phyloP scores from a whole-genome alignment of 2,113 vertebrate genomes.

The Myotis davidii region DNA sequence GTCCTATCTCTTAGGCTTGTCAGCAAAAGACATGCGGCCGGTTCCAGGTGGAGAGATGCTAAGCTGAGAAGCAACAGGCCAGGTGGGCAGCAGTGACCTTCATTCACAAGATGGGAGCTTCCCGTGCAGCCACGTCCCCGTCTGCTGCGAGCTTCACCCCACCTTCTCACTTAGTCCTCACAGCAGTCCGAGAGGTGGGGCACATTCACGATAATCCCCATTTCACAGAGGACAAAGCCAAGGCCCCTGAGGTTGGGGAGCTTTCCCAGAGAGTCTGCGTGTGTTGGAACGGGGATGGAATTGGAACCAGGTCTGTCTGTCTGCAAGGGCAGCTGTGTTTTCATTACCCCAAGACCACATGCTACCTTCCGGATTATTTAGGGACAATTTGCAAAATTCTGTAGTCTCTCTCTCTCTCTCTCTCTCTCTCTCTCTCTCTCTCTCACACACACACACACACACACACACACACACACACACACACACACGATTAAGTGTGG shows the following conservation, averaged over 20 bases:
- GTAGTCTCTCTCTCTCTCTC: too few relatives aligned
- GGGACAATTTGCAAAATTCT: neutral
- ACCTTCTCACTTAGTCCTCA: neutral
- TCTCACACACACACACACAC: neutral
- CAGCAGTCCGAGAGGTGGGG: neutral
- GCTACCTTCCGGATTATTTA: neutral
- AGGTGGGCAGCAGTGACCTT: neutral
- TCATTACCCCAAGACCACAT: neutral
- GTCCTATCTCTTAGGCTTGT: neutral
- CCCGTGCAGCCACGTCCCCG: rapidly evolving
- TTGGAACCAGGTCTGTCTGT: neutral
- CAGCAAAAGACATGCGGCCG: neutral
- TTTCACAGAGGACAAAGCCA: neutral
- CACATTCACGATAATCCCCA: neutral
- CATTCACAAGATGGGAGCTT: neutral
- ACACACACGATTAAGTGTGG: neutral
- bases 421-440: too few relatives aligned
- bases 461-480: neutral
- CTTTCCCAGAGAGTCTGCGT: neutral
- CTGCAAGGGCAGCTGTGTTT: neutral
- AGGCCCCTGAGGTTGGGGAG: neutral
- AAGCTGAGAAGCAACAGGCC: neutral
- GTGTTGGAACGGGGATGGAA: neutral
- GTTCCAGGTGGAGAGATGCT: neutral
- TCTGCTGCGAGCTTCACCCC: neutral